Evolutionary conservation across 2,113 vertebrate species (phyloP), one percentile per base, ranked within the genome.

Genomic region (Cyanistes caeruleus): DNA sequence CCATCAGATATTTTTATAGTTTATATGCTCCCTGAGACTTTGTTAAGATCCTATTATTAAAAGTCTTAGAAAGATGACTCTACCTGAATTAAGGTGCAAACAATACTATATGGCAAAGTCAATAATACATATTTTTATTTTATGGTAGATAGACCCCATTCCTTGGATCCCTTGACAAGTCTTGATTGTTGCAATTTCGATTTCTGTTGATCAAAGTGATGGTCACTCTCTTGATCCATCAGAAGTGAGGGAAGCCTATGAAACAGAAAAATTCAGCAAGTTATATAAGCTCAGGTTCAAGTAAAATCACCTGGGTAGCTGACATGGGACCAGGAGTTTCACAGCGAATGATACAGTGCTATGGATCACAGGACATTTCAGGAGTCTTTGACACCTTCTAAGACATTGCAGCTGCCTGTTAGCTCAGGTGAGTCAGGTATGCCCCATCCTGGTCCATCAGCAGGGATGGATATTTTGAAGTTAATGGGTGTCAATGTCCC

Each of bases 241-340:
- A 51, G 13, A 24, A 30, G 4, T 35, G 24, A 67, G 35, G 8
- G 43, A 75, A 75, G 30, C 10, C 16, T 18, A 21, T 16, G 16
- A 35, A 67, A 43, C 35, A 41, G 21, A 67, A 65, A 49, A 58
- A 35, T 7, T 41, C 35, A 6, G 41, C 6, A 20, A 41, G 13
- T 24, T 43, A 35, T 24, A 13, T 35, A 49, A 0, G 0, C 8
- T 13, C 10, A 20, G 7, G 16, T 35, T 58, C 52, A 43, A 49
- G 31, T 9, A 35, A 35, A 58, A 58, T 49, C 0, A 1, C 8
- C 31, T 23, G n/a, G 28, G 15, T 48, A 64, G 23, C 24, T 43
- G 17, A 16, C 14, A 19, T 35, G 35, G 16, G 20, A 18, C 21
- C 2, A 5, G 31, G 25, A 43, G 16, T 35, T 67, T 58, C 16